Conservation (phyloP, 2,797 vertebrate species). For the Geotrypetes seraphini region DNA sequence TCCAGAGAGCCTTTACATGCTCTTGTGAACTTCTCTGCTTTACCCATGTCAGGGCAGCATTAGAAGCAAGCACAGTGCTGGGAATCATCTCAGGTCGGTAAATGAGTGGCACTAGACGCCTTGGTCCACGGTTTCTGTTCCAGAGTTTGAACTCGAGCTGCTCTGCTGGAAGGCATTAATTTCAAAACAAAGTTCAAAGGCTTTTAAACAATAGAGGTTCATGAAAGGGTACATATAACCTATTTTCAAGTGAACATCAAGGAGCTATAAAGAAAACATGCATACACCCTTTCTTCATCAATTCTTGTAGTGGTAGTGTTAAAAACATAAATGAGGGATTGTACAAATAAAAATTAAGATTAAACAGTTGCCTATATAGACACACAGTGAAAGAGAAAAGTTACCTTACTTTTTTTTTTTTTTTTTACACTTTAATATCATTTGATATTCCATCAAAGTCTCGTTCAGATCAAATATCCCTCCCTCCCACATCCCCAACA, state of each 20-base stretch:
- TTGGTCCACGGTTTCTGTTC: background rate
- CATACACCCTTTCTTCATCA: too few relatives aligned
- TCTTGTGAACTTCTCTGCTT: background rate
- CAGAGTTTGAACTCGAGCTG: background rate
- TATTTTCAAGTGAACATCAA: background rate
- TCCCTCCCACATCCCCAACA: too few relatives aligned
- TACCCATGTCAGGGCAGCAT: background rate
- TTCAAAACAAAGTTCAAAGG: slow-evolving; percentile 4
- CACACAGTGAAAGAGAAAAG: too few relatives aligned
- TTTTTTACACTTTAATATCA: too few relatives aligned
- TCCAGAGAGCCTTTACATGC: background rate
- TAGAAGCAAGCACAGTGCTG: background rate
- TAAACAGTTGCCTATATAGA: too few relatives aligned
- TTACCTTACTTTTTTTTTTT: too few relatives aligned
- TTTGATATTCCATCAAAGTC: too few relatives aligned
- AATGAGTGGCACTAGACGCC: fast-evolving
- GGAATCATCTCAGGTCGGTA: background rate
- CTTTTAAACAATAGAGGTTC: background rate
- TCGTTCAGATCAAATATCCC: too few relatives aligned
- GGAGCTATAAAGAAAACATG: background rate
- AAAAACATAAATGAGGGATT: too few relatives aligned
- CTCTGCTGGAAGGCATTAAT: background rate
- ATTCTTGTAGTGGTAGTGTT: too few relatives aligned
- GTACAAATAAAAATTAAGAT: too few relatives aligned
- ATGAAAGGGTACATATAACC: background rate